Evolutionary conservation across 2,888 invertebrate species (phyloP), one percentile per base, ranked within the genome.

Genomic region (Orthonychiurus folsomi): DNA sequence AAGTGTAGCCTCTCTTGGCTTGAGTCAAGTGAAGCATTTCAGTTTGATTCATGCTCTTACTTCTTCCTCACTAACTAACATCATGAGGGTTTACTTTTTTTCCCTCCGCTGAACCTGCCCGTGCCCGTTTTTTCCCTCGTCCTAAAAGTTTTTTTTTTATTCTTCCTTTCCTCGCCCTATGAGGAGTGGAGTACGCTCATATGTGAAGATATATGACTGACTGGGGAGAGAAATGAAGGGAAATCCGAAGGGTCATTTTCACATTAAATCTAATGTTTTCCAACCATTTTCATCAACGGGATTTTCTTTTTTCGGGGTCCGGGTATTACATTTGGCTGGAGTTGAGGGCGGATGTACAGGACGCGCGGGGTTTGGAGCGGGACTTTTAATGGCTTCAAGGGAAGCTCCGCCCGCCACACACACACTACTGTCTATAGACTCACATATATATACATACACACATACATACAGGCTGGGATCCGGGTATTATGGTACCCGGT

Each of bases 221-320:
- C 15, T 37, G 54, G 52, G 54, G 60, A 53, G 23, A 52, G 60
- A 59, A 63, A 63, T 60, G 24, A 55, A 56, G 55, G 37, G 15
- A 37, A 37, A 15, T 9, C 60, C 64, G 54, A 62, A 67, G 68
- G 71, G 69, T 71, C 69, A 71, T 71, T 71, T 69, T 67, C 66
- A 68, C 69, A 71, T 68, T 71, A 69, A 71, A 71, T 71, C 68
- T 69, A 63, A 63, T 69, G 61, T 60, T 60, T 64, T 60, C 58
- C 54, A 21, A 63, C 59, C 66, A 64, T 65, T 65, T 69, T 68
- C 67, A 67, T 69, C 69, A 68, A 69, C 66, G 66, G 71, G 58
- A 66, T 64, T 59, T 24, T 59, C 62, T 59, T 59, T 63, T 55
- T 59, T 53, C 53, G 58, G n/a, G n/a, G n/a, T n/a, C n/a, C n/a